Conservation (phyloP, 2,113 vertebrate genomes). For the Epinephelus moara region DNA sequence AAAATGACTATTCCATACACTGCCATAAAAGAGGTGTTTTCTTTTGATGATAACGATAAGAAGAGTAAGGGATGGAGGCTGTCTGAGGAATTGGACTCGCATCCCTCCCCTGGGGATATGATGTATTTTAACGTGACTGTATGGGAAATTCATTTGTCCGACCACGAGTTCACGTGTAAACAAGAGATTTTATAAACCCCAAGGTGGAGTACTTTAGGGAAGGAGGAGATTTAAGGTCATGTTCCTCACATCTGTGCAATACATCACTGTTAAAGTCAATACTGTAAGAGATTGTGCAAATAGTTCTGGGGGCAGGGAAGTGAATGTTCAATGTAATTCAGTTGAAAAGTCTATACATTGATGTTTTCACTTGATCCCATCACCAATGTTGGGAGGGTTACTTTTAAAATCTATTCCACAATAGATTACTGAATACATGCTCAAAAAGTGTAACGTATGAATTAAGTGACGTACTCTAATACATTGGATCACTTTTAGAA, state of each 20-base stretch:
- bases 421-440: no score
- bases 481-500: no score
- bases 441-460: no score
- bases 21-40: slow-evolving; percentile 47
- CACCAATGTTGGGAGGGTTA: no score
- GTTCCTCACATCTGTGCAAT: slow-evolving; percentile 55
- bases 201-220: slow-evolving; percentile 26
- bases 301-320: neutral
- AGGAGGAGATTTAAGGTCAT: slow-evolving; percentile 36
- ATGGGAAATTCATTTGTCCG: slow-evolving; percentile 54
- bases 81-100: slow-evolving; percentile 19
- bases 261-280: slow-evolving; percentile 39
- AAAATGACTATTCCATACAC: slow-evolving; percentile 48
- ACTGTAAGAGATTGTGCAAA: neutral
- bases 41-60: slow-evolving; percentile 56
- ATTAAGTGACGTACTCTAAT: no score
- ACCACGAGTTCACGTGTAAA: slow-evolving; percentile 58
- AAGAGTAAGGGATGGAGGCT: slow-evolving; percentile 12
- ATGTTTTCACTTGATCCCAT: neutral
- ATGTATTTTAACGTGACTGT: slow-evolving; percentile 42
- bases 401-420: no score
- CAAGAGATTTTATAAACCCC: slow-evolving; percentile 49
- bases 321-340: neutral
- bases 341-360: neutral
- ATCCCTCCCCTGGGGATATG: neutral